Evolutionary conservation across 1,140 invertebrate genomes (phyloP), one percentile per base, ranked within the genome.

Genomic region (Rhagoletis pomonella): DNA sequence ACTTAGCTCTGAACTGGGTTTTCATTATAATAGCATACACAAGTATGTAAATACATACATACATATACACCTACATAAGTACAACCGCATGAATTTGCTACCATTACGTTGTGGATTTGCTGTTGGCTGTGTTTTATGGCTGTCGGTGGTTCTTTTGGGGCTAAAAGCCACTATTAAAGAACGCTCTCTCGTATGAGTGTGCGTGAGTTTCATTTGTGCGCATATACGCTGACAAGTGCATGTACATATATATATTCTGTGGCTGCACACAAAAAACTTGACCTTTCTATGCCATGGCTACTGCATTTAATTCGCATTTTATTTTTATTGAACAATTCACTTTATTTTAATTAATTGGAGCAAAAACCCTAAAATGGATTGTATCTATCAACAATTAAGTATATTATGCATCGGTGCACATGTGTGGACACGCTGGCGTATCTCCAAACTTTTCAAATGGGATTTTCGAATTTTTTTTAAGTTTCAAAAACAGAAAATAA

Each of bases 261-360:
- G 67, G 39, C 4, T 47, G 5, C 9, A 3, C 58, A 58, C 19
- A 84, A 39, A 59, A 29, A 29, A 58, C 19, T 59, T 85, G 29
- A 58, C 55, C 81, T 85, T 59, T 58, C 47, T 14, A 55, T 14
- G 4, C 7, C 9, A 0, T 50, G 81, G 39, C 14, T 12, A 73
- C 29, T 44, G 67, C 42, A 17, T 47, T 73, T 73, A n/a, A 17
- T 42, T 73, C 39, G 4, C 29, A 85, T 29, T 85, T 85, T 29
- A 55, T 55, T 85, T 85, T 85, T 85, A 85, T 85, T 85, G 81
- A 85, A 85, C 81, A 85, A 85, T 85, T 85, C 81, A 85, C 29
- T 85, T 85, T 85, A 85, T 85, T 85, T 85, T 85, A 85, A 85
- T 85, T 59, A 85, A 85, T 85, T 85, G 67, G 12, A 73, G 67